Base-by-base conservation (phyloP, 2,888 invertebrate species). In the Caenorhabditis sinica region DNA sequence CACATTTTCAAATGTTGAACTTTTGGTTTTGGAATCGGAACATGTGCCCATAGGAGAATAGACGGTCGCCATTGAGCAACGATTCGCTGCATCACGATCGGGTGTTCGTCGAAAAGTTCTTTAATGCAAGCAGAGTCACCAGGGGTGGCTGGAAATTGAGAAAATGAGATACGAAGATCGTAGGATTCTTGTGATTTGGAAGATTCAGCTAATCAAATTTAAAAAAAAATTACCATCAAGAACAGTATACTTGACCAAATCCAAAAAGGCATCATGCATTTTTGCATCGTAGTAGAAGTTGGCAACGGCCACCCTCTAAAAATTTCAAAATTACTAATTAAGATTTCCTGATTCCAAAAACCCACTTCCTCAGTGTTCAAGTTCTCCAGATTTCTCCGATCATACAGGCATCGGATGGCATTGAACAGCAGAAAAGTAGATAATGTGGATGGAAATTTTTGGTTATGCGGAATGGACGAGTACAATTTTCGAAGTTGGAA, bases 41-140 rank as follows among this genome's bases (percentile, higher is more conserved):
- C 13, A 5, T 40, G 25, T 1, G 25, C 3, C 77, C 77, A 77
- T 0, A 77, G 23, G 2, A 77, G 40, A 0, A 77, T 77, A 9
- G 51, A 69, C 4, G 77, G 77, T 3, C 77, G 69, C 15, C 63
- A 51, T 20, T 77, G 33, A 15, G 77, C 77, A 6, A 77, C 63
- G 17, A 69, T 23, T 11, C 71, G 25, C 17, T 43, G 63, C n/a
- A 45, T 43, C 2, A 11, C 0, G 3, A 23, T 15, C 5, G 69
- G 60, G 13, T 51, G 61, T 0, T 2, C 1, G 0, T 33, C n/a
- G 23, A 77, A 11, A 15, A 77, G 30, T 0, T 8, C 2, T 9
- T 69, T 69, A n/a, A 77, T 20, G 9, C 11, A 20, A 11, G 1
- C 1, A 0, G n/a, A 15, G 5, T 68, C 60, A 9, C 40, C 8